phyloP scores from a whole-genome alignment of 2,113 vertebrate genomes.

The Ranitomeya variabilis region DNA sequence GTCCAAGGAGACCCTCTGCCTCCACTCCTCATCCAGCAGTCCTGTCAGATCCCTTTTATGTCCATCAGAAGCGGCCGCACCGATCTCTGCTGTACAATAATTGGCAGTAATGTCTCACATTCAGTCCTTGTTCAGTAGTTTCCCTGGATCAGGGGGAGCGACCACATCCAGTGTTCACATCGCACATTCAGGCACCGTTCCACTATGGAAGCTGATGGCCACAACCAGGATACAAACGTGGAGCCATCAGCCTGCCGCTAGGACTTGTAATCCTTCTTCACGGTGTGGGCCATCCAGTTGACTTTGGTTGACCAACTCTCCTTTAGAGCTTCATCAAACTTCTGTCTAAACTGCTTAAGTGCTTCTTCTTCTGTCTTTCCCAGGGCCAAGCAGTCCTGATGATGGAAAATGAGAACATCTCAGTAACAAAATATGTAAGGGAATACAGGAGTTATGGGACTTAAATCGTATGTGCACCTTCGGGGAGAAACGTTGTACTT shows the following conservation, averaged over 20 bases:
- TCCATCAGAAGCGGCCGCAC: background rate
- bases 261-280: slow-evolving; percentile 94
- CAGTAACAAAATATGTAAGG: background rate
- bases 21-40: background rate
- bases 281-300: slow-evolving; percentile 99
- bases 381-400: slow-evolving; percentile 92
- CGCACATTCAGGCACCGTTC: background rate
- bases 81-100: background rate
- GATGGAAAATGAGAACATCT: background rate
- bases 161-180: background rate
- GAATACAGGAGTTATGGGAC: no score
- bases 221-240: background rate
- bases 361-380: slow-evolving; percentile 97
- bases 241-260: slow-evolving; percentile 66
- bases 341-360: slow-evolving; percentile 96
- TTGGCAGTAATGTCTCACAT: background rate
- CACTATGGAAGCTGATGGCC: background rate
- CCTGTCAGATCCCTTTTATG: slow-evolving; percentile 14
- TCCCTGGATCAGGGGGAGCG: background rate
- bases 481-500: no score
- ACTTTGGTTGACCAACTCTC: slow-evolving; percentile 99
- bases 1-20: background rate
- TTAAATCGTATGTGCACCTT: no score
- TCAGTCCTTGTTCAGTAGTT: background rate
- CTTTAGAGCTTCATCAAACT: slow-evolving; percentile 96